phyloP scores from a whole-genome alignment of 1,140 invertebrate species.

The Oedothorax gibbosus region DNA sequence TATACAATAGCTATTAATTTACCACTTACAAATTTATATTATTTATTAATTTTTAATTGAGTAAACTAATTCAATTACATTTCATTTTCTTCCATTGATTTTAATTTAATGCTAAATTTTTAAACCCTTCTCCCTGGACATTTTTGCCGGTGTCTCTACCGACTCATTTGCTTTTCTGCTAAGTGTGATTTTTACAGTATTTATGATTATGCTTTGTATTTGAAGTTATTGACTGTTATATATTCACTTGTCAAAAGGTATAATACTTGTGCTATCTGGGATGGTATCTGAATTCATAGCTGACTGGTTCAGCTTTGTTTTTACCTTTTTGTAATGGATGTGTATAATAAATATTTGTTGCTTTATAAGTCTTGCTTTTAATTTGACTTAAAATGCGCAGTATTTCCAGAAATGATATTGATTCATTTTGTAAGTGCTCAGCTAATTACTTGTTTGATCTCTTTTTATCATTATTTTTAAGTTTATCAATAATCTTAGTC shows the following conservation, averaged over 20 bases:
- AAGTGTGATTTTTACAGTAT: constrained; percentile 19
- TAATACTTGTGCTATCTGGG: constrained; percentile 16
- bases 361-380: background rate
- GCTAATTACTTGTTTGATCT: too few species aligned
- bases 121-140: too few species aligned
- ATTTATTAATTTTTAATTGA: too few species aligned
- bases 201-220: constrained; percentile 11
- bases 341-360: constrained; percentile 17
- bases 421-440: background rate
- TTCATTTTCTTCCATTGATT: too few species aligned
- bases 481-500: too few species aligned
- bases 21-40: too few species aligned
- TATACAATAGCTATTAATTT: too few species aligned
- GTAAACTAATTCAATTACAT: too few species aligned
- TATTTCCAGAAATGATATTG: background rate
- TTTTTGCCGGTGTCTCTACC: too few species aligned
- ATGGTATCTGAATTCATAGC: constrained; percentile 25
- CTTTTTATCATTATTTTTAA: too few species aligned
- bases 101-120: too few species aligned
- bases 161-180: background rate
- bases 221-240: constrained; percentile 1
- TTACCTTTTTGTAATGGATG: constrained; percentile 8
- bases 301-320: constrained; percentile 50
- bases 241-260: constrained; percentile 1
- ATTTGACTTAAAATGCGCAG: background rate